Percentiles rank a stretch among this genome's conserved stretches.
Conservation (phyloP, 2,888 invertebrate genomes). For the Protonemura montana region DNA sequence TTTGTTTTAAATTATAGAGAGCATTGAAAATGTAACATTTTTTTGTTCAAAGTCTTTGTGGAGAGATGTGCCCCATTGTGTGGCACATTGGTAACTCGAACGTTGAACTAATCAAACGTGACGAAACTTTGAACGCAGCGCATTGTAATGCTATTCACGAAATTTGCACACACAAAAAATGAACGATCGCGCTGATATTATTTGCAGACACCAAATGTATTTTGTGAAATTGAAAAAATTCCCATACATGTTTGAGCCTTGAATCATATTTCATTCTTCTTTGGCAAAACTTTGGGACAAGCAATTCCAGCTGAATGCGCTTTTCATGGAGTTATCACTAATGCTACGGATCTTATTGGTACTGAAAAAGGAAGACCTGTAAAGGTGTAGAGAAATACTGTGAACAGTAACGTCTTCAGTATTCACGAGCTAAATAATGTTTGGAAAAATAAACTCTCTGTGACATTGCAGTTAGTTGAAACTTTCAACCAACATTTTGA, state of each 20-base stretch:
- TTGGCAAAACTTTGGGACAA: background rate
- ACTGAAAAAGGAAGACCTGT: too few species aligned
- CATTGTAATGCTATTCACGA: slow-evolving; percentile 12
- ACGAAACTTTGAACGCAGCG: background rate
- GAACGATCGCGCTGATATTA: background rate
- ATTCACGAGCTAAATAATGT: too few species aligned
- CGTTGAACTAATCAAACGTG: slow-evolving; percentile 10
- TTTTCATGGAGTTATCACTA: background rate
- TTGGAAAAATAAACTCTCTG: too few species aligned
- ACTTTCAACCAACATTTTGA: too few species aligned
- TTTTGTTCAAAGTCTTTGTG: background rate
- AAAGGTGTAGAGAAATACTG: too few species aligned
- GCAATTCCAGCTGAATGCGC: background rate
- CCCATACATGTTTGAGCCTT: background rate
- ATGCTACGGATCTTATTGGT: too few species aligned
- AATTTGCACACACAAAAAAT: background rate
- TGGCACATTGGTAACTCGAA: background rate
- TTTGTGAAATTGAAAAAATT: background rate
- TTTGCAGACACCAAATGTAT: slow-evolving; percentile 17
- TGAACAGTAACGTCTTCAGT: too few species aligned
- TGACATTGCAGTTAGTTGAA: too few species aligned
- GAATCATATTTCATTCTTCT: background rate
- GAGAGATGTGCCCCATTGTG: background rate
- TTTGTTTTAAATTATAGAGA: background rate
- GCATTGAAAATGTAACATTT: background rate